Base-by-base conservation (phyloP, 92 coral and sea anemone species). In the Epizoanthus scotinus region DNA sequence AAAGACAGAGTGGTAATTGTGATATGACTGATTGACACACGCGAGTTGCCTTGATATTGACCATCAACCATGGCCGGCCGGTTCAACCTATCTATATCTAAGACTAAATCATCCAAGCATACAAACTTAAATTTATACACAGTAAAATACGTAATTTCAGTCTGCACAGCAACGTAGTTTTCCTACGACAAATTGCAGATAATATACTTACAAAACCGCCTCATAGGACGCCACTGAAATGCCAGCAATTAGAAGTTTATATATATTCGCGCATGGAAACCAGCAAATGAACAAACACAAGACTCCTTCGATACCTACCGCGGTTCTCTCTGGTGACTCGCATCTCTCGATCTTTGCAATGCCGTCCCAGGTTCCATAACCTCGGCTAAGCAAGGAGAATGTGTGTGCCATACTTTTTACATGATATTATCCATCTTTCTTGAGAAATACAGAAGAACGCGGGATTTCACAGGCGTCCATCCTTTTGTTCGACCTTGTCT, bases 331-430 rank as follows among this genome's bases (percentile, higher is more conserved):
- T 17, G 62, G 84, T 44, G 70, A 82, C 52, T 93, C 97, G 59
- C 84, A 90, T 29, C 88, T 70, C 65, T 96, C 99, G 57, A 79
- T 78, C 85, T 96, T 96, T 2, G 99, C 99, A 38, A 84, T 93
- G 28, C 99, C 99, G 29, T 96, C 94, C 86, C 91, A 96, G 4
- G 99, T 96, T 9, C 99, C 99, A 63, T 96, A 96, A 36, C 99
- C 99, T 70, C 87, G 98, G 83, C 96, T 91, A 25, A 96, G 95
- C 17, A 85, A 73, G 17, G 99, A 96, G 68, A 96, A 93, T 92
- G 94, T 91, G 49, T 80, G 19, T 40, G 81, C 59, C 81, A 75
- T 75, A 12, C 17, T 26, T 34, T 60, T 59, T 55, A 57, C 13
- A 34, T n/a, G 40, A 24, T 6, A 25, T 40, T 15, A 25, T 9